Evolutionary conservation across 2,797 vertebrate genomes (phyloP), one percentile per base, ranked within the genome.

Genomic region (Diplodus puntazzo): DNA sequence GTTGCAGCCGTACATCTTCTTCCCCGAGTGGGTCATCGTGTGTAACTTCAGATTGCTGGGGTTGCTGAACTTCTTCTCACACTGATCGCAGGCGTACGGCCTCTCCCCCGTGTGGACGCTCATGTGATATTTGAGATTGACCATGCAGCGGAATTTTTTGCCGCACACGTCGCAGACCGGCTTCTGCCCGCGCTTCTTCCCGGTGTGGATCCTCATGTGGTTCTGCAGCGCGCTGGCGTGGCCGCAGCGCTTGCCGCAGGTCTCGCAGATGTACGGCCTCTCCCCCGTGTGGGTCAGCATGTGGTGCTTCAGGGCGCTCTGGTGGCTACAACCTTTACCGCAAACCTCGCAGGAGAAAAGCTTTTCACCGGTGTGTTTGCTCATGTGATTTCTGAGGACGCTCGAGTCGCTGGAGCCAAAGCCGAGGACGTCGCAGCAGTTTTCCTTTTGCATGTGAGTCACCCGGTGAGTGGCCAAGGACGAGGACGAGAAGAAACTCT

Each of bases 201-300:
- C 90, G 0, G 89, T 93, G 83, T 94, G 93, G 43, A 83, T 55
- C 62, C 90, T 84, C 87, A 88, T 81, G 86, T 93, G 91, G 87
- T 92, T 92, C 75, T 91, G 88, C 0, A 93, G 89, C 0, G 91
- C 89, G 21, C 91, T 91, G 60, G 91, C 88, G 21, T 92, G 91
- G 69, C 88, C 63, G 18, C 91, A 94, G 63, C 89, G 81, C 30
- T 92, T 92, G 60, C 89, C 88, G 4, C 90, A 93, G 21, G 77
- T 79, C 21, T 91, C 84, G 45, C 92, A 94, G 16, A 91, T 67
- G 16, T 79, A 92, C 0, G 83, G 77, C 66, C 78, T 85, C 69
- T 92, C 89, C 2, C 90, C 81, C 0, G 86, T 92, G 85, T 92
- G 91, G 5, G 69, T 89, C 42, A 93, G 81, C 84, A 88, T 89